phyloP scores from a whole-genome alignment of 1,140 invertebrate genomes.

The Latrodectus geometricus region DNA sequence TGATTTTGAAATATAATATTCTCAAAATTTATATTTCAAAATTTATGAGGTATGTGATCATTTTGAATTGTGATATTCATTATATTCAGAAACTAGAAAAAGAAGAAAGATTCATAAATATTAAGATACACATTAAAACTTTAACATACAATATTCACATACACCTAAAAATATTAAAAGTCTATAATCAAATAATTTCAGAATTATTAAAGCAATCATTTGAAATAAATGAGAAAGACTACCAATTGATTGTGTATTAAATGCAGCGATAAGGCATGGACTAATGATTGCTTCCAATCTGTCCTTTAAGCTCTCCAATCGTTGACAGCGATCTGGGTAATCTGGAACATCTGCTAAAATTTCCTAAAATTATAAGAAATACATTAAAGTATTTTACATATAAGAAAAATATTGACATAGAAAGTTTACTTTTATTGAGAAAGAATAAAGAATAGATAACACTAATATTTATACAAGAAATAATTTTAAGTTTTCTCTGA shows the following conservation, averaged over 20 bases:
- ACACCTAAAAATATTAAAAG: too few species aligned
- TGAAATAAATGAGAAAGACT: slow-evolving; percentile 54
- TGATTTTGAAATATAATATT: too few species aligned
- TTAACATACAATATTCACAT: too few species aligned
- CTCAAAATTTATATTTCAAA: too few species aligned
- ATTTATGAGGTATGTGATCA: too few species aligned
- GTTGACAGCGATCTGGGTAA: slow-evolving; percentile 83
- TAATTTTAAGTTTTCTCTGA: neutral
- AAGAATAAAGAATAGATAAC: neutral
- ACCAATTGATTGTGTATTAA: slow-evolving; percentile 79
- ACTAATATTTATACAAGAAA: neutral
- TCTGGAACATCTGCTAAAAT: slow-evolving; percentile 86
- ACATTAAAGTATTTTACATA: neutral
- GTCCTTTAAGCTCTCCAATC: slow-evolving; percentile 90
- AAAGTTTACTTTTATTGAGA: neutral
- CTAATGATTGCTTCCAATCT: slow-evolving; percentile 88
- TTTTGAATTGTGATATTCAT: too few species aligned
- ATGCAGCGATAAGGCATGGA: slow-evolving; percentile 85
- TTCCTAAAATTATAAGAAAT: slow-evolving; percentile 68
- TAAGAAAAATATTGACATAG: neutral
- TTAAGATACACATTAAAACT: too few species aligned
- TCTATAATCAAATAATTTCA: too few species aligned
- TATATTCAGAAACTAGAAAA: too few species aligned
- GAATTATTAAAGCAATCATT: too few species aligned
- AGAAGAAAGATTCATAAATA: too few species aligned